A percentile compares a stretch with the other conserved stretches of the same genome.
phyloP scores from a whole-genome alignment of 2,797 vertebrate species.

The Capromys pilorides region DNA sequence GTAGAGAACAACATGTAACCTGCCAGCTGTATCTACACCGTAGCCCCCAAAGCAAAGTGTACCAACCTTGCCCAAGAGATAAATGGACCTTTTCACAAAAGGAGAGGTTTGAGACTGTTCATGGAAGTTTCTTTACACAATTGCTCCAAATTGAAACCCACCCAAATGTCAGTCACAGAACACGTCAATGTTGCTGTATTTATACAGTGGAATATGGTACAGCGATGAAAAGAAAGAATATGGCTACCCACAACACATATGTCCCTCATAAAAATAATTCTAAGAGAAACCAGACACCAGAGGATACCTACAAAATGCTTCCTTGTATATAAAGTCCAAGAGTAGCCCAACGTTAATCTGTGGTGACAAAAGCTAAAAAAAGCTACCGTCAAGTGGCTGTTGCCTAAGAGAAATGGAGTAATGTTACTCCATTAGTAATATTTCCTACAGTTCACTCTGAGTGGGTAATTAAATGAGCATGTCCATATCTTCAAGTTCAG shows the following conservation, averaged over 20 bases:
- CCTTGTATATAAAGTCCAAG: background rate
- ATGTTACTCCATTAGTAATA: background rate
- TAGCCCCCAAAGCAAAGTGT: background rate
- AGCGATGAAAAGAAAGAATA: background rate
- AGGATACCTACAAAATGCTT: background rate
- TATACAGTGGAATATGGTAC: background rate
- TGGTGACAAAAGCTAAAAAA: background rate
- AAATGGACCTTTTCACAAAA: constrained; percentile 11
- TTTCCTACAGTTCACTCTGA: background rate
- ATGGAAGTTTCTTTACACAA: background rate
- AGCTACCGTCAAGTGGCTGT: background rate
- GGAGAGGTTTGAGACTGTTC: background rate
- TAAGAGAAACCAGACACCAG: background rate
- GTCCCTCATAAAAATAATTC: background rate
- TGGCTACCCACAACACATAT: background rate
- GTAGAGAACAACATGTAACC: background rate
- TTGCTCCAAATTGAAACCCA: background rate
- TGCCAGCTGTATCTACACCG: background rate
- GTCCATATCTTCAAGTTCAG: background rate
- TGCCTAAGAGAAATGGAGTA: background rate
- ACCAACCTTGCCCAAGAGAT: background rate
- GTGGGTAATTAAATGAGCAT: background rate
- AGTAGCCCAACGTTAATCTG: background rate
- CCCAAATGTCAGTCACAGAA: background rate
- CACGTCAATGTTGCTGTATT: background rate